Base-by-base conservation (phyloP, 2,797 vertebrate species). In the Odontamblyopus lacepedii region DNA sequence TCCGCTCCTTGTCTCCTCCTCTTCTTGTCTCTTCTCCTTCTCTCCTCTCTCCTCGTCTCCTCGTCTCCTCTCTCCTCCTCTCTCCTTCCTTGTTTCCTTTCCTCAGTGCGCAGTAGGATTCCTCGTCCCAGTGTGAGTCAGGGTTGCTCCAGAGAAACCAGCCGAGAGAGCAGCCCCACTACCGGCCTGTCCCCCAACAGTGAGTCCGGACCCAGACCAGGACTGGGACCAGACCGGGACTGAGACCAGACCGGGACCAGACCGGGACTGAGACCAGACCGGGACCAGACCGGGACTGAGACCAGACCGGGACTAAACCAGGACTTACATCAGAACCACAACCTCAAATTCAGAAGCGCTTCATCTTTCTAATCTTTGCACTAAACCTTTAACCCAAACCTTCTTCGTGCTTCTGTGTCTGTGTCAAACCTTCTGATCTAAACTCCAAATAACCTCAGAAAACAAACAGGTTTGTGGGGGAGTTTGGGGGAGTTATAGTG, bases 91-190 rank as follows among this genome's bases (percentile, higher is more conserved):
- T 19, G 2, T 53, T 64, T 65, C 32, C 15, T 23, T 15, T 44
- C 41, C 48, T 65, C 51, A 64, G 63, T 64, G 4, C 63, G 23
- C 63, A 64, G 63, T 48, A 23, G 23, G 38, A 64, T 75, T 15
- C 63, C 63, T 64, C 63, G 63, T 23, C 63, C 63, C 85, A 98
- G 97, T 95, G 95, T 97, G 96, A 99, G 97, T 96, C 97, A 99
- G 95, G 97, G 97, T 92, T 98, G 97, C 95, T 98, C 97, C 95
- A 95, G 97, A 82, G 96, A 98, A 92, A 96, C 96, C 92, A 98
- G 97, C 95, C 95, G 97, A 89, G 97, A 98, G 94, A 98, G 97
- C 96, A 98, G 97, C 94, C 97, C 97, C 85, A 94, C 96, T 91
- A 93, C 97, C 95, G 96, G 96, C 89, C 97, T 97, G 83, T 90